These are phyloP conservation scores for Pogonus chalceus DNA, from an alignment of 1,140 invertebrate species.

Conservation along the genomic window DNA sequence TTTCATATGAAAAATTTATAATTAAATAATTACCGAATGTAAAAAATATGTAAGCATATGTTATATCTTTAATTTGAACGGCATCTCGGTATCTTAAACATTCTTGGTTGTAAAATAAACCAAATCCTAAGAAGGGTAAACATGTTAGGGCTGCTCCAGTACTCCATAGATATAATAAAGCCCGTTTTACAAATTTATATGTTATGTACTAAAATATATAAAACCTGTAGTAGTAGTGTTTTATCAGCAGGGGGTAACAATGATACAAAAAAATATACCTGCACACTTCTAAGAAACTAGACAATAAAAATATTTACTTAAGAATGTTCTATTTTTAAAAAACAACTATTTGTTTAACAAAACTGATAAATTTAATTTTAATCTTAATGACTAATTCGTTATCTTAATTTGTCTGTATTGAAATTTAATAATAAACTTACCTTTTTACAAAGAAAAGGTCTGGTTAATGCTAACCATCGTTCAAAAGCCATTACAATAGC, in stretches of 20 bases:
- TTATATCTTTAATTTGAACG: constrained; percentile 47
- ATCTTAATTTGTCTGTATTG: not conserved
- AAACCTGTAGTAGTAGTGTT: too few species aligned
- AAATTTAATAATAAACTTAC: constrained; percentile 38
- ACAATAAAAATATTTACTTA: not conserved
- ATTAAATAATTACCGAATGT: constrained; percentile 57
- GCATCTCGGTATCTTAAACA: constrained; percentile 67
- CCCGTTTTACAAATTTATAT: constrained; percentile 60
- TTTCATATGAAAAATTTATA: too few species aligned
- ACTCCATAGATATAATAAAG: constrained; percentile 58
- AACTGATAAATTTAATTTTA: not conserved
- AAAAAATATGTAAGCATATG: constrained; percentile 70
- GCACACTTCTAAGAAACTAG: constrained; percentile 1
- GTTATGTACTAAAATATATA: constrained; percentile 64
- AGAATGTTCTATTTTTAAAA: not conserved
- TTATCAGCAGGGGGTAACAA: too few species aligned
- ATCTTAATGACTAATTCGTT: not conserved
- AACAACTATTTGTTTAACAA: not conserved
- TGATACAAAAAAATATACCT: constrained; percentile 4
- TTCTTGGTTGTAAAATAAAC: constrained; percentile 56
- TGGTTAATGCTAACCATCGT: constrained; percentile 71
- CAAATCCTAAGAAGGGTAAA: constrained; percentile 67
- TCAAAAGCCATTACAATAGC: constrained; percentile 79
- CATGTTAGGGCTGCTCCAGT: constrained; percentile 59
- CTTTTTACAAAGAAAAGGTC: constrained; percentile 82